These are phyloP conservation scores for Aphelinus atriplicis DNA, from an alignment of 1,140 invertebrate species.

Conservation along the genomic window DNA sequence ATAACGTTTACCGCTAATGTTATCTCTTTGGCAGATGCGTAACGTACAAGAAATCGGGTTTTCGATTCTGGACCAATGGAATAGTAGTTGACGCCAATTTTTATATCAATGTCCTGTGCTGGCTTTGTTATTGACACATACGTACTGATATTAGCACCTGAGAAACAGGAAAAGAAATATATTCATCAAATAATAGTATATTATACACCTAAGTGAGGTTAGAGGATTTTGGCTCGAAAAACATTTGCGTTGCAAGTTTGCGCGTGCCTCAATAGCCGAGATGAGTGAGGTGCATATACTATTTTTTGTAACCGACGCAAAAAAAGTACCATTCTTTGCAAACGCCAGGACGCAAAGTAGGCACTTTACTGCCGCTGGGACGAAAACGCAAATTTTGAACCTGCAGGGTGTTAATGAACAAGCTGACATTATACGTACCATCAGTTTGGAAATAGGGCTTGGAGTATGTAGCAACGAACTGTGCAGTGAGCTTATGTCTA, in stretches of 20 bases:
- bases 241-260: no score
- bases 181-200: background rate
- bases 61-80: conserved; percentile 54
- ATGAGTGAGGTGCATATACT: no score
- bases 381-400: no score
- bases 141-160: conserved; percentile 61
- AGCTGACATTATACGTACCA: background rate
- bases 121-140: conserved; percentile 64
- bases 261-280: no score
- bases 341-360: no score
- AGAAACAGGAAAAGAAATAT: conserved; percentile 27
- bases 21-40: conserved; percentile 71
- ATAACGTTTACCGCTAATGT: conserved; percentile 64
- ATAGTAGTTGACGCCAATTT: conserved; percentile 59
- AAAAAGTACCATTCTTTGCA: no score
- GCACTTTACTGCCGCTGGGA: no score
- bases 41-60: conserved; percentile 60
- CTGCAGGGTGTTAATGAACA: no score
- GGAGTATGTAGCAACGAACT: conserved; percentile 68
- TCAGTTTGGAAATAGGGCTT: conserved; percentile 62
- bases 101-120: conserved; percentile 65
- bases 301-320: no score
- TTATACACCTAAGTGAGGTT: no score
- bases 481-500: conserved; percentile 67
- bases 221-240: no score